Base-by-base conservation (phyloP, 2,113 vertebrate genomes). In the Todiramphus saurophagus region DNA sequence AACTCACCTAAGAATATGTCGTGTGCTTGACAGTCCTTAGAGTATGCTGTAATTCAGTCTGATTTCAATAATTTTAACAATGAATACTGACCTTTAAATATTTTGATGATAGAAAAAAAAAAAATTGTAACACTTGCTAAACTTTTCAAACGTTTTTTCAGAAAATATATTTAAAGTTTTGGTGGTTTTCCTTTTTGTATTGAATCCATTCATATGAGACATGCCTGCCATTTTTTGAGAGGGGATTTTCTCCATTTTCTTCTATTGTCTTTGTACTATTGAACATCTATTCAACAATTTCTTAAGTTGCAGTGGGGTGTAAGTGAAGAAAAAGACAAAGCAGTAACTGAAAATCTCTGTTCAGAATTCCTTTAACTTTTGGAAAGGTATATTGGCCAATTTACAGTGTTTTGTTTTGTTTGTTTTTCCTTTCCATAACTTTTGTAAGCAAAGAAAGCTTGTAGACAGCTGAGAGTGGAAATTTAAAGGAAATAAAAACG, bases 201-300 rank as follows among this genome's bases (percentile, higher is more conserved):
- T 87, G 5, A 67, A 16, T 59, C 14, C 64, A 27, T 77, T 75
- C 2, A 35, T 56, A 59, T 37, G 31, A 83, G 90, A 50, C 2
- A 27, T n/a, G 3, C 13, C 9, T 68, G 31, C 2, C 3, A 31
- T 35, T 81, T 91, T 82, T 68, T 60, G 44, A 83, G 39, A 55
- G 15, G 23, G 1, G 0, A 0, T 33, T 41, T 87, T 66, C 50
- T 7, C 6, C 5, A 1, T 18, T 50, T 70, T 82, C 75, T 43
- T 33, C 1, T 39, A 5, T 89, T 74, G 13, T 77, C 21, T 66
- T 94, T 79, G 27, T 55, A 25, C 11, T 69, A 13, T 7, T 62
- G 59, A 70, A 62, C 11, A 33, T 17, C 13, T 66, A 24, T 35
- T 48, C 6, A 77, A 41, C 25, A 17, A 48, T 39, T 83, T 81